Conservation (phyloP, 2,113 vertebrate genomes). For the Condylura cristata region DNA sequence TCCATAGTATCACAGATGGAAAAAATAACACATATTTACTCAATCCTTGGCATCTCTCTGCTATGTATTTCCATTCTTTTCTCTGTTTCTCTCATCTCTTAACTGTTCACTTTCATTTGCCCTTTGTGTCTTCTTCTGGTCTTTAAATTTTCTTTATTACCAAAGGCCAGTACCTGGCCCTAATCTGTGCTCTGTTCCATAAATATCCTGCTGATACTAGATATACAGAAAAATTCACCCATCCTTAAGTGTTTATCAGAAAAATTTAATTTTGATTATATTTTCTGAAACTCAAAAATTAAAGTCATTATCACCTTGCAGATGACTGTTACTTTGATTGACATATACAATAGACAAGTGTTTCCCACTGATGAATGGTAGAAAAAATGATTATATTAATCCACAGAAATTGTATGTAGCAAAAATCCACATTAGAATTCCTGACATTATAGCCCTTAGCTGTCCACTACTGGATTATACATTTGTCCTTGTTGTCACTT, state of each 20-base stretch:
- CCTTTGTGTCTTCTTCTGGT: background rate
- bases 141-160: constrained; percentile 33
- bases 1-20: background rate
- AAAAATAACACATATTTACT: background rate
- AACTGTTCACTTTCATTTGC: background rate
- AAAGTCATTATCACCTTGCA: background rate
- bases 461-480: background rate
- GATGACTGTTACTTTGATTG: background rate
- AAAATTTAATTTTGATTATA: background rate
- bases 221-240: constrained; percentile 31
- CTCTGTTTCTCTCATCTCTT: background rate
- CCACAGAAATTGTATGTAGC: background rate
- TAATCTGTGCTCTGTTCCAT: background rate
- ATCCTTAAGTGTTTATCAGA: constrained; percentile 19
- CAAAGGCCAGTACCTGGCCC: background rate
- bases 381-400: background rate
- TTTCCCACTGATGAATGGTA: background rate
- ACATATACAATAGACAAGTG: background rate
- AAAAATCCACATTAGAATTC: background rate
- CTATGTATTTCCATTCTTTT: background rate
- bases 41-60: background rate
- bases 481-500: too few species aligned
- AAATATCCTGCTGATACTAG: background rate
- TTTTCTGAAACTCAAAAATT: background rate
- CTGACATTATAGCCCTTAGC: background rate